phyloP scores from a whole-genome alignment of 2,888 invertebrate species.

The Nebria salina region DNA sequence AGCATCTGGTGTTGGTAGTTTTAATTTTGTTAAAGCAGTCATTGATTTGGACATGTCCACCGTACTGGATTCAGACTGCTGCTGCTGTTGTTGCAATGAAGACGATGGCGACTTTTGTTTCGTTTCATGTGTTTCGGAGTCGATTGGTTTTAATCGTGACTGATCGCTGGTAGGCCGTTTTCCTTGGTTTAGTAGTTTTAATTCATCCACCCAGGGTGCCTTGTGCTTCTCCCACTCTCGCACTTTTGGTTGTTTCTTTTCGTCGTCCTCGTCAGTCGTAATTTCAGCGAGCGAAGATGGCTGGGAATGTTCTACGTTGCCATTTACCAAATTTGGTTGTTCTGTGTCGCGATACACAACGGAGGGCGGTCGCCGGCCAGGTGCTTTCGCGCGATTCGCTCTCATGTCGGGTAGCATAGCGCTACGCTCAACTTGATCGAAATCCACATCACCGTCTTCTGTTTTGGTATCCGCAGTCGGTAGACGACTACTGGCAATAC shows the following conservation, averaged over 20 bases:
- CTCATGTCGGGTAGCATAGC: conserved; percentile 74
- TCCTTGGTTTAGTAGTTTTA: conserved; percentile 77
- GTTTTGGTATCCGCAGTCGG: conserved; percentile 51
- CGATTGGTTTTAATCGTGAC: conserved; percentile 49
- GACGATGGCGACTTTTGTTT: conserved; percentile 22
- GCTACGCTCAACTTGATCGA: conserved; percentile 75
- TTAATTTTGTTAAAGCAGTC: conserved; percentile 51
- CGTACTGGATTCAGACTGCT: conserved; percentile 48
- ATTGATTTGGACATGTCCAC: conserved; percentile 55
- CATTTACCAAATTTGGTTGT: conserved; percentile 54
- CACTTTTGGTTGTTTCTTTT: conserved; percentile 70
- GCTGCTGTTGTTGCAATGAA: conserved; percentile 19
- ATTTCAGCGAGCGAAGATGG: conserved; percentile 31
- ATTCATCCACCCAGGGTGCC: conserved; percentile 84
- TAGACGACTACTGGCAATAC: conserved; percentile 63
- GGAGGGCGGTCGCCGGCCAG: conserved; percentile 72
- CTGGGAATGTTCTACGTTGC: conserved; percentile 54
- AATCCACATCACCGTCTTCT: conserved; percentile 61
- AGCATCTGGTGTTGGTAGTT: conserved; percentile 48
- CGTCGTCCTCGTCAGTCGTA: conserved; percentile 55
- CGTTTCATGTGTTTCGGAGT: conserved; percentile 49
- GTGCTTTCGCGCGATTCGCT: conserved; percentile 73
- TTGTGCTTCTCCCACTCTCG: conserved; percentile 78
- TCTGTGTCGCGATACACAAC: conserved; percentile 56
- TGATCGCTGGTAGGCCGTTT: conserved; percentile 63